Evolutionary conservation across 2,113 vertebrate genomes (phyloP).

Genomic region (Pan paniscus): DNA sequence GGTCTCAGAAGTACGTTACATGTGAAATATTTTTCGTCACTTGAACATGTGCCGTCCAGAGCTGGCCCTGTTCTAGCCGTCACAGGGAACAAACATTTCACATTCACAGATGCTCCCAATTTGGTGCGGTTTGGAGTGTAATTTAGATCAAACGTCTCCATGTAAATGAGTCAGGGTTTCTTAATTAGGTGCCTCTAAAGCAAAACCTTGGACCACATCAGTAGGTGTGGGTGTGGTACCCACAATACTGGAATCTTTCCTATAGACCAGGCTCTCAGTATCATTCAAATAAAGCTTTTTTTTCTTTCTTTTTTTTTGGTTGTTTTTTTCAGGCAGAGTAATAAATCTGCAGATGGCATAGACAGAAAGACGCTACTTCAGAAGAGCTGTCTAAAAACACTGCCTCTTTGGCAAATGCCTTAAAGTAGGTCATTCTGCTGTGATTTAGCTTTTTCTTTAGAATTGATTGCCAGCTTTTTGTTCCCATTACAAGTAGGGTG

Average conservation of each 20-base stretch:
- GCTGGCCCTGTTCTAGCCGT: constrained; percentile 87
- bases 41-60: constrained; percentile 98
- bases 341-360: constrained; percentile 90
- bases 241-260: constrained; percentile 88
- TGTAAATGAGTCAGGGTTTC: constrained; percentile 99
- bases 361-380: constrained; percentile 91
- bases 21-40: constrained; percentile 95
- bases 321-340: constrained; percentile 82
- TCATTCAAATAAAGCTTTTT: constrained; percentile 79
- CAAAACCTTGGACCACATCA: constrained; percentile 94
- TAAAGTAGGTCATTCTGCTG: constrained; percentile 96
- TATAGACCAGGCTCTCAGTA: constrained; percentile 83
- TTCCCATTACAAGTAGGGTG: constrained; percentile 90
- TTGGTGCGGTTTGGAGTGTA: constrained; percentile 99
- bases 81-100: constrained; percentile 92
- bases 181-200: constrained; percentile 98
- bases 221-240: constrained; percentile 94
- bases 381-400: constrained; percentile 91
- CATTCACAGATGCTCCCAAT: constrained; percentile 99
- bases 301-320: constrained; percentile 13
- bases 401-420: constrained; percentile 92
- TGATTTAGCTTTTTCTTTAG: constrained; percentile 94
- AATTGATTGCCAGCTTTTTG: constrained; percentile 91
- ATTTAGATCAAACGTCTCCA: constrained; percentile 99
- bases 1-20: constrained; percentile 93